Base-by-base conservation (phyloP, 2,113 vertebrate species). In the Microcebus lehilahytsara region DNA sequence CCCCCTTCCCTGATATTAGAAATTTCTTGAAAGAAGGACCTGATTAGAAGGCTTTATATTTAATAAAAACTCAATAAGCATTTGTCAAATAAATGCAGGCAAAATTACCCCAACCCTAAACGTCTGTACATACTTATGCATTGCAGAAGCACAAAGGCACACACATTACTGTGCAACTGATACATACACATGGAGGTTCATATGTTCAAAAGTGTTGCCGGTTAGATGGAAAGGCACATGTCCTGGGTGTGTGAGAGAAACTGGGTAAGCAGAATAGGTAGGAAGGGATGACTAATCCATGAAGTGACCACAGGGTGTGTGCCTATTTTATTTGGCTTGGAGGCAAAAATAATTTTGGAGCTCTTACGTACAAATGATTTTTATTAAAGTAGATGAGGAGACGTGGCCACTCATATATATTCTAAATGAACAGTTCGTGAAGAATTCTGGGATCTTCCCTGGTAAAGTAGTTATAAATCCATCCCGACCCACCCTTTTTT, bases 271-370 rank as follows among this genome's bases (percentile, higher is more conserved):
- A 71, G 75, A 90, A 46, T 77, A 92, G 84, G 60, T 77, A 25
- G 79, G 16, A 89, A 51, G 92, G 32, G 46, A 75, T 92, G 75
- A 97, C n/a, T 84, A 32, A 87, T 67, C 25, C 3, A 5, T 37
- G 6, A 62, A 95, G 30, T 81, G 89, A 80, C 91, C 74, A 84
- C 22, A 37, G 30, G 16, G 74, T 85, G 25, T 42, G 69, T 64
- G 49, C 53, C 86, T 90, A 85, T 66, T 95, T 91, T 89, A 46
- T 94, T 93, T 97, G 89, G 37, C 80, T 90, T 80, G 67, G 49
- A 91, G 83, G 91, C 66, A 97, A 96, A 91, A 94, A 74, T 90
- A 95, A 95, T 60, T 42, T 16, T 40, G 84, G 46, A 9, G 72
- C 25, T 74, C 0, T 0, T 74, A 97, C 46, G 27, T 53, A 58